Base-by-base conservation (phyloP, 53 echinoderm and acorn worm species). In the Zoroaster sp. region DNA sequence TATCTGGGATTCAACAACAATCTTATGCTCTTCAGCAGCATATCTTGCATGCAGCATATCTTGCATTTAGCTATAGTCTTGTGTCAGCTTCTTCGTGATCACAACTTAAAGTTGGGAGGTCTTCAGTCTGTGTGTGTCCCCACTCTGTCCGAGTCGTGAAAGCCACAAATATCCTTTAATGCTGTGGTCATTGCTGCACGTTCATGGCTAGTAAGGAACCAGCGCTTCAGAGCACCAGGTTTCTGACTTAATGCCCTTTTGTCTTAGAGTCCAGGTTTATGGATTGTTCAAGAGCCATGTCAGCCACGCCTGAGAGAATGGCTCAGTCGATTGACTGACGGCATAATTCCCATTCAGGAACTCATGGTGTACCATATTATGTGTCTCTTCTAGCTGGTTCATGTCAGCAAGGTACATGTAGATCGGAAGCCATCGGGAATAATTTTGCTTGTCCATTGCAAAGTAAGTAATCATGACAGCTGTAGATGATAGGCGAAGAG, bases 361-460 rank as follows among this genome's bases (percentile, higher is more conserved):
- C 15, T 73, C 73, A 1, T 73, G 72, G 45, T 87, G 45, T 10
- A 76, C 88, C 28, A 10, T 18, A 9, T 75, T 75, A 20, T 74
- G 75, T 31, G 31, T 38, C 14, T 75, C 75, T 1, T 20, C 25
- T 35, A 88, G 36, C 10, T 4, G 20, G 38, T 74, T 55, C 88
- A 88, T 75, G 46, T 75, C 65, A 75, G 88, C 53, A 4, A 75
- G 88, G 76, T n/a, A n/a, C n/a, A n/a, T n/a, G 73, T 87, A 87
- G 34, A 76, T 34, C 8, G 76, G 88, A 9, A 77, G 20, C 88
- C 78, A 88, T 30, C 66, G 55, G 18, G 66, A 88, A 40, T 88
- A 88, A 40, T n/a, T n/a, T n/a, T n/a, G n/a, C n/a, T n/a, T n/a
- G n/a, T n/a, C n/a, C n/a, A n/a, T n/a, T n/a, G n/a, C n/a, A n/a